Base-by-base conservation (phyloP, 2,797 vertebrate genomes). In the Eulemur rubriventer region DNA sequence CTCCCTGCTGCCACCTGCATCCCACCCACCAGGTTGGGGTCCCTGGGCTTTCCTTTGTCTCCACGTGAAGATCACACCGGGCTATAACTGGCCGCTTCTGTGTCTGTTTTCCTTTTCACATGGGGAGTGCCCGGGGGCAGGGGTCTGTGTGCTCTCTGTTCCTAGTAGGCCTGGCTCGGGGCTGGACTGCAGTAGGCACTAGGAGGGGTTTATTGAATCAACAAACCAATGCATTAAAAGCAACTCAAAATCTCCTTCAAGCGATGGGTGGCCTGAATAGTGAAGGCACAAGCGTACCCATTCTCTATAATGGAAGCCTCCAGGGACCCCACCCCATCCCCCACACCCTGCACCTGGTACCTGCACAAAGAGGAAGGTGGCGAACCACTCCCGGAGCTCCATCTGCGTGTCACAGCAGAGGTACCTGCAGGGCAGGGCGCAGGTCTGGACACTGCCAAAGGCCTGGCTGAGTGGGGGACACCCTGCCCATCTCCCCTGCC, bases 381-480 rank as follows among this genome's bases (percentile, higher is more conserved):
- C 99, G 0, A 99, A 99, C 99, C 99, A 99, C 97, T 99, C 99
- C 87, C 99, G 99, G 98, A 99, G 99, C 46, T 99, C 99, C 1
- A 98, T 97, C 98, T 99, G 99, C 0, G 99, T 99, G 76, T 99
- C 99, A 96, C 99, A 99, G 98, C 99, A 99, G 48, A 99, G 98
- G 98, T 99, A 99, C 99, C 99, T 99, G 98, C 3, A 95, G 94
- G 97, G 48, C 86, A 12, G 78, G 67, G 69, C 59, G 78, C 33
- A 43, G 48, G 33, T 81, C 76, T 63, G 57, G 57, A 28, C 14
- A 6, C 43, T 17, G 88, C 14, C 4, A 16, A 70, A 43, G 24
- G 63, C 30, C 20, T 3, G 0, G 33, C 35, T 63, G 30, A 59
- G 43, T 16, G 13, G 48, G 61, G 35, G 61, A 52, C 13, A 78